These are phyloP conservation scores for Corydoras sp. DNA, from an alignment of 2,113 vertebrate species.

Conservation along the genomic window DNA sequence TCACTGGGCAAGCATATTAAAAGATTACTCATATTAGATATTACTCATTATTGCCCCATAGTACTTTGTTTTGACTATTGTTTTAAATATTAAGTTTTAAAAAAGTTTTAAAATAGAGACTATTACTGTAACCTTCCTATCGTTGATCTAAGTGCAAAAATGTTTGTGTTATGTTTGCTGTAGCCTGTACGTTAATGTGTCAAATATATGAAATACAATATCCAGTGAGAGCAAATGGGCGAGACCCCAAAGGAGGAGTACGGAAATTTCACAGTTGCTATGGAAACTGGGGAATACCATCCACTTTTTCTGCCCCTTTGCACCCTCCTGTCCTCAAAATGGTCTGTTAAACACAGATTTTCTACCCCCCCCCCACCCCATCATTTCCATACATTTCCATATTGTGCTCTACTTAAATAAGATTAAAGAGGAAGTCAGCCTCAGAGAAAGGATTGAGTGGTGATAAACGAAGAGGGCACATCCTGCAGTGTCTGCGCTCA, in stretches of 20 bases:
- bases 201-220: conserved; percentile 40
- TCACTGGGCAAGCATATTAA: too few species aligned
- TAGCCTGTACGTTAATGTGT: background rate
- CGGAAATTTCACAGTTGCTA: conserved; percentile 56
- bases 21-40: too few species aligned
- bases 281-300: conserved; percentile 61
- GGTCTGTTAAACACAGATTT: conserved; percentile 18
- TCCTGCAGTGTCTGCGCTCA: conserved; percentile 8
- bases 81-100: too few species aligned
- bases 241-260: conserved; percentile 19
- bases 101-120: too few species aligned
- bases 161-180: background rate
- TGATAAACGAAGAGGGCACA: background rate
- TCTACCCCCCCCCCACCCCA: conserved; percentile 13
- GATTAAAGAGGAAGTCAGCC: conserved; percentile 16
- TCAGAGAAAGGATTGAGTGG: background rate
- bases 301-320: conserved; percentile 11
- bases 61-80: too few species aligned
- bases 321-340: background rate
- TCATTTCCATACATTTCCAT: conserved; percentile 32
- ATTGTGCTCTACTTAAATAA: conserved; percentile 21
- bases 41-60: too few species aligned
- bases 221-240: conserved; percentile 36
- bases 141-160: background rate
- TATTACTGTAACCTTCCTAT: too few species aligned